These are phyloP conservation scores for Spheniscus mendiculus DNA, from an alignment of 2,113 vertebrate genomes.

Conservation along the genomic window DNA sequence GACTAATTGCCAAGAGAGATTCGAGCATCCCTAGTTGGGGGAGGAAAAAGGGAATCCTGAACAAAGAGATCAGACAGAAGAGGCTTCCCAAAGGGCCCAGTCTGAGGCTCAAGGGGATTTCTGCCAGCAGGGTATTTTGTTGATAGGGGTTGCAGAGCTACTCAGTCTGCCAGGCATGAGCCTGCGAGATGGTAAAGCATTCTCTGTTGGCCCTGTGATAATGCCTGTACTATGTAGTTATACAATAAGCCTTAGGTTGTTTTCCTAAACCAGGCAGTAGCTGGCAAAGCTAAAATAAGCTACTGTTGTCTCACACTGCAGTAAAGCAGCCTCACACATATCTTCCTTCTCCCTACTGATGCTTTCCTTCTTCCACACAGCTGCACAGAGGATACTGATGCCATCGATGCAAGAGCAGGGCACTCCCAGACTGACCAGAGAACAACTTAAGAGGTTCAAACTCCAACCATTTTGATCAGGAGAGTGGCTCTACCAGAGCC, in stretches of 20 bases:
- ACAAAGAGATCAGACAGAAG: not conserved
- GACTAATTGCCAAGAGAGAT: not conserved
- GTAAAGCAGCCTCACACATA: not conserved
- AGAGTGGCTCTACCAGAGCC: slow-evolving; percentile 21
- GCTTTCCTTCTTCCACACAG: not conserved
- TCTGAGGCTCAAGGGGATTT: slow-evolving; percentile 5
- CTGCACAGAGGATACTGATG: not conserved
- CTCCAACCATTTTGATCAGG: slow-evolving; percentile 21
- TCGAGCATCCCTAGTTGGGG: not conserved
- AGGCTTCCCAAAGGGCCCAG: not conserved
- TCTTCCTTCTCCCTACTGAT: not conserved
- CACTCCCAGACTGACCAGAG: not conserved
- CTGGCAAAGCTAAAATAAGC: slow-evolving; percentile 27
- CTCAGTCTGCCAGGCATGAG: not conserved
- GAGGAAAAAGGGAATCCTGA: not conserved
- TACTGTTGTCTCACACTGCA: not conserved
- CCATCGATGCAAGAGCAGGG: not conserved
- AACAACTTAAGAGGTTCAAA: slow-evolving; percentile 39
- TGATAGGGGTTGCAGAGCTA: not conserved
- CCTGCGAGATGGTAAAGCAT: not conserved
- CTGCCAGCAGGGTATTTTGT: not conserved
- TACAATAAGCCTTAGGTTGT: slow-evolving; percentile 41
- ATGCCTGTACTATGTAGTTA: slow-evolving; percentile 15
- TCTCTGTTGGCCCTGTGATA: not conserved
- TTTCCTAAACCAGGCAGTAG: not conserved